A percentile compares a stretch with the other conserved stretches of the same genome.
Evolutionary conservation across 23 tunicate species (phyloP).

Genomic region (Ciona savignyi): DNA sequence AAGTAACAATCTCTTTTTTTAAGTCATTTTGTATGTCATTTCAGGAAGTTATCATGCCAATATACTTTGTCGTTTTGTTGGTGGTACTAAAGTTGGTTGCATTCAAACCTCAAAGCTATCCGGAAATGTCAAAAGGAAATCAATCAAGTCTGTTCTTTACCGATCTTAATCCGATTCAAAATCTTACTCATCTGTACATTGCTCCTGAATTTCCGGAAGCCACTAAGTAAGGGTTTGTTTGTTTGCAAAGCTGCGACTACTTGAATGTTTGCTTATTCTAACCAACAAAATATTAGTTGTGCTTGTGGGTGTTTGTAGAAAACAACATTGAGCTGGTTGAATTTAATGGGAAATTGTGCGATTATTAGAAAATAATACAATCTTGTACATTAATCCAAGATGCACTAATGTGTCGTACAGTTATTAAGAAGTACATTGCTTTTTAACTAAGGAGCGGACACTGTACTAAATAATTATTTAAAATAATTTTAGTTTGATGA

Average conservation of each 20-base stretch:
- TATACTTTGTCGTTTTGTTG: conserved; percentile 86
- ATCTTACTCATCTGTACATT: conserved; percentile 22
- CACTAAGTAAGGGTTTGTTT: conserved; percentile 36
- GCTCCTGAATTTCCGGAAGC: conserved; percentile 72
- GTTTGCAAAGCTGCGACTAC: not conserved
- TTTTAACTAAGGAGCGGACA: too few species aligned
- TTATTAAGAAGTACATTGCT: too few species aligned
- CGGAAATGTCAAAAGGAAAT: conserved; percentile 2
- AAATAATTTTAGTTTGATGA: not conserved
- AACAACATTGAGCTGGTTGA: too few species aligned
- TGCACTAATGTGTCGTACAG: too few species aligned
- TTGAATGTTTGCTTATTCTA: not conserved
- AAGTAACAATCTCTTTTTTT: too few species aligned
- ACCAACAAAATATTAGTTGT: not conserved
- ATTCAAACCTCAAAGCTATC: conserved; percentile 46
- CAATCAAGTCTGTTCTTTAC: not conserved
- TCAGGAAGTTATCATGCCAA: conserved; percentile 62
- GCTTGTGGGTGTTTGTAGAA: too few species aligned
- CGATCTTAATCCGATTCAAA: not conserved
- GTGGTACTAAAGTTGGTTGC: conserved; percentile 58
- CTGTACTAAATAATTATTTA: too few species aligned
- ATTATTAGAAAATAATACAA: not conserved
- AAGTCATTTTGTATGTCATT: too few species aligned
- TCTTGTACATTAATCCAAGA: too few species aligned
- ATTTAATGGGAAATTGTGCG: too few species aligned